Conservation (phyloP, 2,888 invertebrate genomes). For the Pterostichus madidus region DNA sequence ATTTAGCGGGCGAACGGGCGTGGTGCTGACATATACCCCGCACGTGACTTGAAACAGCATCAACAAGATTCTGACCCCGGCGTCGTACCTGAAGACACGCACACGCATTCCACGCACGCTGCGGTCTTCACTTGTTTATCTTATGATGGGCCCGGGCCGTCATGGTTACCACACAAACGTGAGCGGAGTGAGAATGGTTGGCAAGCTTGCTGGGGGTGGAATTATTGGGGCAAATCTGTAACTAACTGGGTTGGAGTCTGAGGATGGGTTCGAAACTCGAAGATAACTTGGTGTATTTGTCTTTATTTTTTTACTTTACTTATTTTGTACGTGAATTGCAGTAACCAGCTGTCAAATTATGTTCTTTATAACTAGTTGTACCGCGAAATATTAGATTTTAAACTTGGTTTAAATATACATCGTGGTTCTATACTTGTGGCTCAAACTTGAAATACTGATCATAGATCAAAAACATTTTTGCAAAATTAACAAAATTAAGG, state of each 20-base stretch:
- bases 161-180: constrained; percentile 5
- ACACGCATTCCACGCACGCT: constrained; percentile 21
- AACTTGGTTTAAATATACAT: no score
- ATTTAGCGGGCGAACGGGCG: not conserved
- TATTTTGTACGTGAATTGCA: no score
- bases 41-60: constrained; percentile 6
- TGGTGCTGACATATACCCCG: constrained; percentile 38
- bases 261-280: not conserved
- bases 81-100: constrained; percentile 27
- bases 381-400: no score
- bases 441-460: no score
- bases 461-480: no score
- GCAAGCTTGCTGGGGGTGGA: not conserved
- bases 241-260: not conserved
- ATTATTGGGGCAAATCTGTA: not conserved
- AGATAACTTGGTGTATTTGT: no score
- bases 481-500: no score
- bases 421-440: no score
- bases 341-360: no score
- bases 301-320: no score
- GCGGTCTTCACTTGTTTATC: constrained; percentile 16
- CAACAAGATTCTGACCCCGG: not conserved
- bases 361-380: no score
- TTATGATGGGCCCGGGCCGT: not conserved
- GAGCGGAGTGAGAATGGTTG: not conserved